These are phyloP conservation scores for Valencia hispanica DNA, from an alignment of 2,797 vertebrate genomes.

Conservation along the genomic window DNA sequence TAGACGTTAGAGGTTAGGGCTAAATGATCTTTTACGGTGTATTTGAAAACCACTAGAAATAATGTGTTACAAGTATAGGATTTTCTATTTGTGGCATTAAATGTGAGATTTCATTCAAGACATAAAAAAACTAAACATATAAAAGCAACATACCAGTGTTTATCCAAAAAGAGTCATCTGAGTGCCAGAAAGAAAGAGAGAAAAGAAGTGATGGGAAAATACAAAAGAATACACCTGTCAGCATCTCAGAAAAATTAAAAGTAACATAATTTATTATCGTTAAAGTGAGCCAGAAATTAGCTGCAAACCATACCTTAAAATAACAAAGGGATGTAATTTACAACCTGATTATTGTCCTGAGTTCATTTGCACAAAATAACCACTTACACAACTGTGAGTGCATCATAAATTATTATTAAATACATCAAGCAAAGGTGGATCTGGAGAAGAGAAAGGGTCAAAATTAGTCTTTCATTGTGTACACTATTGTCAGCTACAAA, in stretches of 20 bases:
- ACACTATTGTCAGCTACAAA: constrained; percentile 31
- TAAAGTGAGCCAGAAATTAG: constrained; percentile 3
- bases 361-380: constrained; percentile 1
- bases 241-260: background rate
- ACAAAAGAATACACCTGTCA: constrained; percentile 2
- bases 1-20: background rate
- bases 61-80: background rate
- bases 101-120: background rate
- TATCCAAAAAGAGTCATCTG: constrained; percentile 74
- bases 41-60: background rate
- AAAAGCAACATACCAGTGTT: constrained; percentile 76
- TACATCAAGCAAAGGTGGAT: constrained; percentile 29
- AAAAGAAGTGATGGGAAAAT: constrained; percentile 35
- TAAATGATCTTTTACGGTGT: background rate
- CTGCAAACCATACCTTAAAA: constrained; percentile 8
- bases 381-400: background rate
- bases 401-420: constrained; percentile 54
- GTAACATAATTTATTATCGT: too few relatives aligned
- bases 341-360: constrained; percentile 9
- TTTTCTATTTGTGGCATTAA: background rate
- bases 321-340: background rate
- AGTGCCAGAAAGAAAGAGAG: constrained; percentile 58
- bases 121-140: constrained; percentile 10
- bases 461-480: constrained; percentile 28
- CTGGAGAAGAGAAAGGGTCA: constrained; percentile 23